Evolutionary conservation across 1,140 invertebrate species (phyloP), one percentile per base, ranked within the genome.

Genomic region (Zaprionus davidi): DNA sequence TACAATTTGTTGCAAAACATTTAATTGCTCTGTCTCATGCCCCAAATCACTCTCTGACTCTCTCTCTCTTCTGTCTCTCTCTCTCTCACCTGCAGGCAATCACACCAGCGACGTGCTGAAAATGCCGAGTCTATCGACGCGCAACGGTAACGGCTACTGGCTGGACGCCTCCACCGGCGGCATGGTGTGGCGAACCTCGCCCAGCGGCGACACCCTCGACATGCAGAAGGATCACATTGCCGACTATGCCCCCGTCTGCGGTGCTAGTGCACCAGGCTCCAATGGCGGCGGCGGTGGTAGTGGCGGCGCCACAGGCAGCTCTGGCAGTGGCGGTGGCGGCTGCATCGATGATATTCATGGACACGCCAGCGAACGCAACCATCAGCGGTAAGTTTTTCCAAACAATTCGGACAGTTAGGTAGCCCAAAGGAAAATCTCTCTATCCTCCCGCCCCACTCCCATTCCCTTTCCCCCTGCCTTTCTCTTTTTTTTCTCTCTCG

Each of bases 191-290:
- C 91, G 92, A 36, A 83, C 90, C 66, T 81, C 91, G 57, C 90
- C 91, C 60, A 85, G 79, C 69, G 88, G 91, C 74, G 91, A 92
- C 65, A 81, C 91, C 44, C 79, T 92, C 67, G 91, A 92, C 79
- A 86, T 92, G 86, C 90, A 93, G 79, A 93, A 93, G 80, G 92
- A 93, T 90, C 92, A 92, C 77, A 93, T 93, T 15, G 91, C 88
- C 55, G 92, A 93, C 88, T 93, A 93, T 74, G 91, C 91, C 6
- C 91, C 92, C 12, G 92, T 92, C n/a, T 93, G 92, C 68, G 82
- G 79, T 72, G 83, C 87, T 24, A 76, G 58, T 60, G 74, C 70
- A 38, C 71, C 70, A 34, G 80, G 73, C 57, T 49, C 70, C 34
- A 44, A 31, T 24, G 38, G 36, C 12, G 57, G 55, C 44, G 63